A percentile compares a stretch with the other conserved stretches of the same genome.
Conservation (phyloP, 2,888 invertebrate genomes). For the Mimumesa dahlbomi region DNA sequence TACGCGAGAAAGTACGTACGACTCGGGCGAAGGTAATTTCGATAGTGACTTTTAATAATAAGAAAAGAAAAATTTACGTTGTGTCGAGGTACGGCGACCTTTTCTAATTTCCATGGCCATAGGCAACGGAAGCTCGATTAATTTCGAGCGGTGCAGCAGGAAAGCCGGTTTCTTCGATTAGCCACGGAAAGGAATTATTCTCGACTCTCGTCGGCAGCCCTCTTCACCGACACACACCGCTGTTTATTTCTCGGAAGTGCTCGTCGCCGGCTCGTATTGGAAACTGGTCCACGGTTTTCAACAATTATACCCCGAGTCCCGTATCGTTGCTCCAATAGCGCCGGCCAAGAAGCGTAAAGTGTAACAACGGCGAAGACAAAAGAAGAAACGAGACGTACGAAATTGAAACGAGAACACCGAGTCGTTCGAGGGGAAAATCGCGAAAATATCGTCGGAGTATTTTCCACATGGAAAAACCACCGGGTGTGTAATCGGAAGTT, state of each 20-base stretch:
- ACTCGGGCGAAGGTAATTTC: neutral
- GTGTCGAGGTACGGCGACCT: slow-evolving; percentile 17
- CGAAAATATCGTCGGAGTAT: too few species aligned
- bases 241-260: slow-evolving; percentile 34
- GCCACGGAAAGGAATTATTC: slow-evolving; percentile 32
- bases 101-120: slow-evolving; percentile 28
- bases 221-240: slow-evolving; percentile 23
- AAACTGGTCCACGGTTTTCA: slow-evolving; percentile 34
- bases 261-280: too few species aligned
- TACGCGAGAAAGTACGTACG: too few species aligned
- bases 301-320: slow-evolving; percentile 32
- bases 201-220: slow-evolving; percentile 2
- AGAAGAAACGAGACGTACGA: too few species aligned
- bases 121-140: slow-evolving; percentile 20
- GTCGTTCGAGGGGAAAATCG: too few species aligned
- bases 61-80: too few species aligned
- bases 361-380: too few species aligned
- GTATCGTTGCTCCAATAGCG: neutral
- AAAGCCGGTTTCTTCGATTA: slow-evolving; percentile 42
- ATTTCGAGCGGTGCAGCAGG: slow-evolving; percentile 9
- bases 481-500: too few species aligned
- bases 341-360: too few species aligned
- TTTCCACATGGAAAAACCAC: too few species aligned
- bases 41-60: neutral
- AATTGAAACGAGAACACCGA: too few species aligned